phyloP scores from a whole-genome alignment of 2,113 vertebrate genomes.

The Cranoglanis bouderius region DNA sequence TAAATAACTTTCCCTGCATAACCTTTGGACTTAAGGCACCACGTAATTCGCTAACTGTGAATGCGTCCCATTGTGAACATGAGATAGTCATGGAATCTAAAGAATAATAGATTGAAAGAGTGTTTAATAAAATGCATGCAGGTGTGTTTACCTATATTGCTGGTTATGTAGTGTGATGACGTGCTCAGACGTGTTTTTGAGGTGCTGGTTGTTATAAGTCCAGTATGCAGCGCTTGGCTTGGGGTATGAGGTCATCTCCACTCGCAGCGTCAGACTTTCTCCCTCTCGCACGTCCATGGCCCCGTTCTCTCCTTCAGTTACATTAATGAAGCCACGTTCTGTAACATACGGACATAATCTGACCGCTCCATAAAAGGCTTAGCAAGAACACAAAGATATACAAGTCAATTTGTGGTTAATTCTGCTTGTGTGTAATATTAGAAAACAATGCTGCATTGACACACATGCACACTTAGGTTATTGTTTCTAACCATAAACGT shows the following conservation, averaged over 20 bases:
- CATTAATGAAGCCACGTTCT: slow-evolving; percentile 88
- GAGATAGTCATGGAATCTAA: neutral
- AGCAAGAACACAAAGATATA: neutral
- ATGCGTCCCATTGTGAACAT: neutral
- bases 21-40: neutral
- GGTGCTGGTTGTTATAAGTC: slow-evolving; percentile 80
- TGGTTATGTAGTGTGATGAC: slow-evolving; percentile 77
- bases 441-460: neutral
- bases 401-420: neutral
- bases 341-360: slow-evolving; percentile 29
- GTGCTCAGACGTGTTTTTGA: slow-evolving; percentile 87
- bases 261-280: slow-evolving; percentile 83
- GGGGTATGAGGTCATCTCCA: slow-evolving; percentile 87
- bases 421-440: neutral
- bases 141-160: slow-evolving; percentile 79
- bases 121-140: neutral
- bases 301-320: slow-evolving; percentile 74
- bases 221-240: slow-evolving; percentile 77
- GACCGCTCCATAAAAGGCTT: neutral
- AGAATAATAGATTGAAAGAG: neutral
- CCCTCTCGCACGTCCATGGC: slow-evolving; percentile 84
- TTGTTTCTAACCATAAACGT: slow-evolving; percentile 79
- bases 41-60: neutral
- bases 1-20: neutral
- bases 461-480: neutral